Conservation (phyloP, 2,888 invertebrate species). For the Noctua janthe region DNA sequence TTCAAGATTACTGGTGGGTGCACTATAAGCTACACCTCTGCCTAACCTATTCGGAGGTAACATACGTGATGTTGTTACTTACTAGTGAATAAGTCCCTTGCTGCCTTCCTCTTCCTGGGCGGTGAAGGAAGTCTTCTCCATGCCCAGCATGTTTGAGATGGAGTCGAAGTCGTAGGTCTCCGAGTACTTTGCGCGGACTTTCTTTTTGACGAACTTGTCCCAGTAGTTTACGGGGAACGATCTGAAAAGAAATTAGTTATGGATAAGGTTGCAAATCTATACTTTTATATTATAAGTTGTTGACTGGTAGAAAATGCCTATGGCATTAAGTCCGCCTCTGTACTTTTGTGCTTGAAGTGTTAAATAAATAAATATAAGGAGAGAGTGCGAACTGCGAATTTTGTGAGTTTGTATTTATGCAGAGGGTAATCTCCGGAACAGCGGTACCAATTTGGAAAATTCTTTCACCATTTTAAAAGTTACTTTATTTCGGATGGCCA, state of each 20-base stretch:
- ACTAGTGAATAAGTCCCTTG: conserved; percentile 95
- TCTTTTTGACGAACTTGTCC: conserved; percentile 99
- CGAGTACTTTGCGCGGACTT: conserved; percentile 98
- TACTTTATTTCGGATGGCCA: not conserved
- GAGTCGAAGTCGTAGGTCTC: conserved; percentile 99
- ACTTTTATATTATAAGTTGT: no score
- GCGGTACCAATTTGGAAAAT: not conserved
- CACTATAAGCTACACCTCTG: not conserved
- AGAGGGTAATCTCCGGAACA: not conserved
- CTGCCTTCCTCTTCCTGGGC: conserved; percentile 95
- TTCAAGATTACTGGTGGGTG: not conserved
- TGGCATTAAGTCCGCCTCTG: no score
- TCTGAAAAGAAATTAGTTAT: conserved; percentile 81
- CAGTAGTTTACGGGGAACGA: conserved; percentile 99
- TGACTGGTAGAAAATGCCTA: no score
- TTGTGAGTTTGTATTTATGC: no score
- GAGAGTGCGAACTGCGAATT: no score
- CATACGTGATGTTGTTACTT: conserved; percentile 65
- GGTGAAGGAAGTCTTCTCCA: conserved; percentile 98
- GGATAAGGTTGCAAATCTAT: no score
- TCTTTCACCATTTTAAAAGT: not conserved
- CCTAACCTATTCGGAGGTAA: not conserved
- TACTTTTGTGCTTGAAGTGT: no score
- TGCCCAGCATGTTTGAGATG: conserved; percentile 98
- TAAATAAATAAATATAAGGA: no score